These are phyloP conservation scores for Coenonympha arcania DNA, from an alignment of 2,888 invertebrate genomes.

Conservation along the genomic window DNA sequence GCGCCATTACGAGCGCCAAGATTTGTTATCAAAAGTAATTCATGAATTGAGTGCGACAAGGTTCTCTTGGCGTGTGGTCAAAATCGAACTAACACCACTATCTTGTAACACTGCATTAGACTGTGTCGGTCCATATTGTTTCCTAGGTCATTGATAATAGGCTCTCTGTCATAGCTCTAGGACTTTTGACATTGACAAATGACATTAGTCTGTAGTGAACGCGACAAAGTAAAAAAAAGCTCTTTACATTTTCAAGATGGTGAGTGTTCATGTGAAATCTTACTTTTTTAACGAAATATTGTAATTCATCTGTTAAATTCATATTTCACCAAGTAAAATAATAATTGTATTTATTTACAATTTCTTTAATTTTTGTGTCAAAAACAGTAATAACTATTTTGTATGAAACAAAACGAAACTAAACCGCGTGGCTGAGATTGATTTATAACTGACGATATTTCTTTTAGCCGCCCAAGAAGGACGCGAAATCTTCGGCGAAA, in stretches of 20 bases:
- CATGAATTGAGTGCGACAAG: too few relatives aligned
- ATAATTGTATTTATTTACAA: neutral
- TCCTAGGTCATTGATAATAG: neutral
- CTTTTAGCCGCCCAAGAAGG: conserved; percentile 93
- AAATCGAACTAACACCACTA: too few relatives aligned
- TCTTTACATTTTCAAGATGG: conserved; percentile 71
- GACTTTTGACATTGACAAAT: neutral
- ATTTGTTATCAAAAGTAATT: too few relatives aligned
- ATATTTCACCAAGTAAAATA: neutral
- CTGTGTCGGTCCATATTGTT: neutral
- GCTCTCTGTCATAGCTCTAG: too few relatives aligned
- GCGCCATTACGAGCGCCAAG: too few relatives aligned
- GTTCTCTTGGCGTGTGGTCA: too few relatives aligned
- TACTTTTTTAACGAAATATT: neutral
- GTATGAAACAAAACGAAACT: neutral
- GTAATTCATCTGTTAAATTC: neutral
- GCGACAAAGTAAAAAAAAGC: conserved; percentile 27
- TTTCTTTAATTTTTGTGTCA: neutral
- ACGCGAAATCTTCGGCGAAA: conserved; percentile 90
- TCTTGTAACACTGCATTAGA: too few relatives aligned
- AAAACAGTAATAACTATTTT: neutral
- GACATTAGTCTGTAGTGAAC: too few relatives aligned
- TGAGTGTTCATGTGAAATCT: conserved; percentile 44
- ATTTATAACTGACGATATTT: conserved; percentile 43
- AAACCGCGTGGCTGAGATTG: conserved; percentile 61